phyloP scores from a whole-genome alignment of 2,113 vertebrate species.

The Propithecus coquereli region DNA sequence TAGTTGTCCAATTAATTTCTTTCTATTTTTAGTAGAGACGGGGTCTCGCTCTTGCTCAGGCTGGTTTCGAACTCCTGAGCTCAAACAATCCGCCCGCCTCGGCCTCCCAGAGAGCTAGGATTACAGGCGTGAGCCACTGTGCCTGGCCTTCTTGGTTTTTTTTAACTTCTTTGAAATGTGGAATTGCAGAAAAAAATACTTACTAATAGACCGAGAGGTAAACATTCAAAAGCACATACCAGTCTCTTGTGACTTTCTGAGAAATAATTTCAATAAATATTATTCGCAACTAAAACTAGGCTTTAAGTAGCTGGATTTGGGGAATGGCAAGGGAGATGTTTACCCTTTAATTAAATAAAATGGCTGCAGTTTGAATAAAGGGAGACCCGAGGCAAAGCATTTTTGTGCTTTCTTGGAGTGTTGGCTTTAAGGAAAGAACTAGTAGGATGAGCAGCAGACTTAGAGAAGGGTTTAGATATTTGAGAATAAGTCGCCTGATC shows the following conservation, averaged over 20 bases:
- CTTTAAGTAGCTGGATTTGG: background rate
- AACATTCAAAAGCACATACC: background rate
- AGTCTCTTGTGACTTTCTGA: background rate
- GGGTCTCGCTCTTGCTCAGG: too few relatives aligned
- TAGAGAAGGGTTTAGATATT: background rate
- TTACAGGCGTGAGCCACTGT: too few relatives aligned
- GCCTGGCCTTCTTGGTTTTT: too few relatives aligned
- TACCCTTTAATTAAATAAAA: background rate
- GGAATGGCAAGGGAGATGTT: background rate
- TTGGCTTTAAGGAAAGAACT: background rate
- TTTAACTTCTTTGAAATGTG: constrained; percentile 29
- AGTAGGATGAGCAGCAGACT: background rate
- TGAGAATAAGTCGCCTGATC: background rate
- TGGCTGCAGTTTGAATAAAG: background rate
- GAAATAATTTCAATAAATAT: background rate
- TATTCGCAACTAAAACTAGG: background rate
- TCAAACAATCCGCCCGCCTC: too few relatives aligned
- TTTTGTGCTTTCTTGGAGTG: background rate
- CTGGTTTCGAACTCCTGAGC: too few relatives aligned
- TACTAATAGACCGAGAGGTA: background rate
- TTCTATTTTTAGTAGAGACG: too few relatives aligned
- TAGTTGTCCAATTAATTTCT: too few relatives aligned
- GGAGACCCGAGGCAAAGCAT: background rate
- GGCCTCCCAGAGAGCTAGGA: too few relatives aligned
- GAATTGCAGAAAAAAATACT: background rate